Evolutionary conservation across 2,888 invertebrate species (phyloP).

Genomic region (Nasonovia ribisnigri): DNA sequence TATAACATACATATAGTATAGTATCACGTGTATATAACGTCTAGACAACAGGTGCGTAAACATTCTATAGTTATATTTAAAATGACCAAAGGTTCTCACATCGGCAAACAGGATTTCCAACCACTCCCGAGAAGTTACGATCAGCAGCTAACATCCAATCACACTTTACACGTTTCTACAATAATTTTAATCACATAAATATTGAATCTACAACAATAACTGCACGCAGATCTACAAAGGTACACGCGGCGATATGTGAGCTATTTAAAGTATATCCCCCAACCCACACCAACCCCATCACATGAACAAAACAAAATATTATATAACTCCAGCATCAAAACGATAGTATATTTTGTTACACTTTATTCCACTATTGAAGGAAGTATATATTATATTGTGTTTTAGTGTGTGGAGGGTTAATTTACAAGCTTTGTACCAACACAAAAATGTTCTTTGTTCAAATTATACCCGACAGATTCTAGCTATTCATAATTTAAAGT

Average conservation of each 20-base stretch:
- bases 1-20: not conserved
- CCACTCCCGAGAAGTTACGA: not conserved
- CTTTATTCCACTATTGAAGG: not conserved
- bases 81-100: not conserved
- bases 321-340: not conserved
- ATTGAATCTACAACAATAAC: not conserved
- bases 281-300: not conserved
- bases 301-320: not conserved
- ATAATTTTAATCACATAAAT: not conserved
- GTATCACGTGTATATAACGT: not conserved
- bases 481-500: not conserved
- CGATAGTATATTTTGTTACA: not conserved
- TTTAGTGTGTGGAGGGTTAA: not conserved
- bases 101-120: not conserved
- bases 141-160: not conserved
- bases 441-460: slow-evolving; percentile 1
- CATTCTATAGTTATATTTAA: not conserved
- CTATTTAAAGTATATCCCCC: not conserved
- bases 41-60: not conserved
- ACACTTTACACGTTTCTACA: not conserved
- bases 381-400: not conserved
- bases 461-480: not conserved
- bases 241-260: not conserved
- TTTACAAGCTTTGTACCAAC: not conserved
- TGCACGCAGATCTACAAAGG: not conserved